phyloP scores from a whole-genome alignment of 2,888 invertebrate genomes.

The Trichogramma evanescens region DNA sequence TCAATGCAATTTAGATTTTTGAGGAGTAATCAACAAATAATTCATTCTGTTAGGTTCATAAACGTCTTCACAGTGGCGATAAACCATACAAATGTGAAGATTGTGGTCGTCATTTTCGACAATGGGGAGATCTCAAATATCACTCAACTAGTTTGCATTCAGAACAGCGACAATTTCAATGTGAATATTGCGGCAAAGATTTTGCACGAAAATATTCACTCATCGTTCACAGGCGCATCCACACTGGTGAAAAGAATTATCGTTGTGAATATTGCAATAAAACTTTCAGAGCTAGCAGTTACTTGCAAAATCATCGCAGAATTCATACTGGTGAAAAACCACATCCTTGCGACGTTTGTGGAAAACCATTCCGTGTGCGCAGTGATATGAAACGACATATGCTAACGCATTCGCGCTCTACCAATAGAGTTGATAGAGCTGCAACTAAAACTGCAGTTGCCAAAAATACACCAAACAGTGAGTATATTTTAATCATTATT shows the following conservation, averaged over 20 bases:
- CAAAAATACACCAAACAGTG: slow-evolving; percentile 25
- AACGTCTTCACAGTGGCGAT: slow-evolving; percentile 74
- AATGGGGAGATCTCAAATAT: slow-evolving; percentile 84
- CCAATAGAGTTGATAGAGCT: slow-evolving; percentile 31
- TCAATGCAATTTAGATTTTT: background rate
- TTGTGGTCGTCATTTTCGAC: slow-evolving; percentile 73
- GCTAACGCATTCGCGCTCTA: slow-evolving; percentile 57
- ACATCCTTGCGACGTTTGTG: slow-evolving; percentile 67
- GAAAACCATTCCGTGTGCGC: slow-evolving; percentile 73
- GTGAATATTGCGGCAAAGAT: slow-evolving; percentile 82
- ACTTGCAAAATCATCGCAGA: slow-evolving; percentile 74
- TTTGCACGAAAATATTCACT: slow-evolving; percentile 83
- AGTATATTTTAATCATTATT: background rate
- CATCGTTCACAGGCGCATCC: slow-evolving; percentile 76
- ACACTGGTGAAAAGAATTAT: slow-evolving; percentile 82
- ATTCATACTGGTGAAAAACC: slow-evolving; percentile 83
- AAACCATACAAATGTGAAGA: slow-evolving; percentile 76
- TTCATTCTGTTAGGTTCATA: slow-evolving; percentile 56
- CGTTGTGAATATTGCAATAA: slow-evolving; percentile 78
- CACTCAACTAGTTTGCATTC: slow-evolving; percentile 79
- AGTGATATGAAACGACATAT: slow-evolving; percentile 78
- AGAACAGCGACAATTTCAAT: slow-evolving; percentile 74
- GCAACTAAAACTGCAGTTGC: slow-evolving; percentile 31
- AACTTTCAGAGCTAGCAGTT: slow-evolving; percentile 78
- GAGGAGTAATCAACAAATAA: background rate